Base-by-base conservation (phyloP, 1,140 invertebrate genomes). In the Trichomalopsis sarcophagae region DNA sequence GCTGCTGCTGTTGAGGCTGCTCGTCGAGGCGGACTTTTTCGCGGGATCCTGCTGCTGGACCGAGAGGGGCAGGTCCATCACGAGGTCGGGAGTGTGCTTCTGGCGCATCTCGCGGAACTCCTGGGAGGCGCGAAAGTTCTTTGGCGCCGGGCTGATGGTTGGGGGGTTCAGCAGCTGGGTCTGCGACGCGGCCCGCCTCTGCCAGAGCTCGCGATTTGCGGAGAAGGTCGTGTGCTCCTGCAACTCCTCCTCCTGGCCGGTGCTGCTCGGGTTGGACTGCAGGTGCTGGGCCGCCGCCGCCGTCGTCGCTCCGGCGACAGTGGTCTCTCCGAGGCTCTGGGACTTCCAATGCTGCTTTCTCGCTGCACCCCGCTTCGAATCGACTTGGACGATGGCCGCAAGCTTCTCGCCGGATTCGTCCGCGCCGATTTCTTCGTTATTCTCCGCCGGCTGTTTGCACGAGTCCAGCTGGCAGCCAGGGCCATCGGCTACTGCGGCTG, bases 11-110 rank as follows among this genome's bases (percentile, higher is more conserved):
- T 91, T 91, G 0, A 93, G 80, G 75, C 92, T 93, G 71, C 89
- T 91, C 0, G 93, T 92, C 0, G 91, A 91, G 1, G 92, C 90
- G 0, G 93, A 94, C 79, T 94, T 94, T 40, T 94, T 93, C 17
- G 89, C 88, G 0, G 89, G 88, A 73, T 94, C 93, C 7, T 62
- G 40, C 87, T 95, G 94, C 87, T 95, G 94, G 0, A 94, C 91
- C 5, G 92, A 91, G 3, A 95, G 88, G 11, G 97, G 97, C 75
- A 98, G 92, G 91, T 98, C 97, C 94, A 98, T 96, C 44, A 98
- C 97, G n/a, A 98, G 93, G 92, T 98, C 97, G 1, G 97, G 97
- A 2, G 97, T 96, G 86, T 96, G 95, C 87, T 96, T 96, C 89
- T 93, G 95, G 77, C 94, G 92, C 91, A 94, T 89, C 84, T 94